Base-by-base conservation (phyloP, 1,140 invertebrate species). In the Drosophila nigrodunni region DNA sequence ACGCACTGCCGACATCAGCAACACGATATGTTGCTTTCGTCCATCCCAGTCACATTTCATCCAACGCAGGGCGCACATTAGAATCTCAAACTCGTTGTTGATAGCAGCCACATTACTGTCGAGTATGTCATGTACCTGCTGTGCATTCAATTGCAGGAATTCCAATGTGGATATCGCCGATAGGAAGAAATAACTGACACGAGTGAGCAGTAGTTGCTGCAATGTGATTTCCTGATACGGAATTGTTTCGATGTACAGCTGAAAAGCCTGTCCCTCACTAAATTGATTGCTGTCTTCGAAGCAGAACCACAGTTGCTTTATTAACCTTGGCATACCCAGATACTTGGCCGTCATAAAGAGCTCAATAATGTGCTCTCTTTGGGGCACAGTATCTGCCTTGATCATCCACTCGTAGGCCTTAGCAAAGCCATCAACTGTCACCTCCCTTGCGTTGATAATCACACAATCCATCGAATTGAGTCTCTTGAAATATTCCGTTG, bases 371-470 rank as follows among this genome's bases (percentile, higher is more conserved):
- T 95, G 95, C 52, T 95, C 93, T 64, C 95, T 93, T 55, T 93
- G 94, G 2, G 96, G 82, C 1, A 94, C 81, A 44, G 94, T 94
- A 68, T 94, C 94, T 54, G 94, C 94, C 11, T 95, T 94, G 71
- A 95, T 94, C 95, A 96, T 96, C 96, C 96, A 96, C 65, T 95
- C 94, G 87, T 96, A 96, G 72, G 96, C 95, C 43, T 94, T 94
- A 13, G 94, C 93, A 81, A 96, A 96, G 1, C 95, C 94, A 77
- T 93, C 92, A 1, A 94, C 93, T 9, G 94, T 94, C 2, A 95
- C 93, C 58, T 82, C 11, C 7, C 66, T 39, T 0, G 65, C 8
- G 0, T 49, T 35, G 11, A 90, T 34, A 21, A 58, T 25, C 3
- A 87, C 67, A 0, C 6, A 5, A 8, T 49, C 11, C 0, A 21